These are phyloP conservation scores for Ormyrus pomaceus DNA, from an alignment of 2,888 invertebrate genomes.

Conservation along the genomic window DNA sequence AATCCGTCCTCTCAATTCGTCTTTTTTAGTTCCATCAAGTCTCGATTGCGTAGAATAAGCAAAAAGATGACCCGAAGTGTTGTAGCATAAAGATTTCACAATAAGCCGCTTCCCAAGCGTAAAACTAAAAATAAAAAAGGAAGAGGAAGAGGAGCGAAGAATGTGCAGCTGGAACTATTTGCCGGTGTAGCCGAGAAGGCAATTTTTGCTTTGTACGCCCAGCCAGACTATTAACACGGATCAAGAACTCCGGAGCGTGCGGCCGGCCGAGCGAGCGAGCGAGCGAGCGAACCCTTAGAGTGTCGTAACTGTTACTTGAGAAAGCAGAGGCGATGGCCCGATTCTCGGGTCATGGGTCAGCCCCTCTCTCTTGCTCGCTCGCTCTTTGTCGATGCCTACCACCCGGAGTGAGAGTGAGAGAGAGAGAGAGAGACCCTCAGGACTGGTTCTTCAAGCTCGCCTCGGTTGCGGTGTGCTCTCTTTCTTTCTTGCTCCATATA, in stretches of 20 bases:
- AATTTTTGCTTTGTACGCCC: slow-evolving; percentile 38
- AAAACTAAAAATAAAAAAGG: slow-evolving; percentile 8
- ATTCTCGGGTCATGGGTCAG: slow-evolving; percentile 72
- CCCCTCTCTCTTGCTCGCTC: neutral
- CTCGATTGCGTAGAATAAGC: too few relatives aligned
- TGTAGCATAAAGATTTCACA: slow-evolving; percentile 3
- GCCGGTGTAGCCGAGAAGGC: slow-evolving; percentile 23
- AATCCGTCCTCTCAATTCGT: slow-evolving; percentile 4
- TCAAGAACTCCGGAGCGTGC: slow-evolving; percentile 38
- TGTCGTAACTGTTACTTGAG: slow-evolving; percentile 73
- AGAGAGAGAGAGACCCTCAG: neutral
- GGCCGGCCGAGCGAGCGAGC: too few relatives aligned
- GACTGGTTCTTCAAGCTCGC: slow-evolving; percentile 27
- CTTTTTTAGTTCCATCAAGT: too few relatives aligned
- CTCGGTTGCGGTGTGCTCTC: slow-evolving; percentile 4
- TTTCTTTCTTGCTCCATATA: neutral
- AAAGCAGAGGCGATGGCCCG: slow-evolving; percentile 70
- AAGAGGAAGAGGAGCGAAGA: slow-evolving; percentile 5
- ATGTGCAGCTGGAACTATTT: slow-evolving; percentile 23
- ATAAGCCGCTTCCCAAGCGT: slow-evolving; percentile 1
- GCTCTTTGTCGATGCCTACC: neutral
- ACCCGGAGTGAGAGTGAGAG: neutral
- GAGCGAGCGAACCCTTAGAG: slow-evolving; percentile 44
- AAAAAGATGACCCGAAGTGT: neutral
- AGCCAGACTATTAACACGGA: slow-evolving; percentile 54